These are phyloP conservation scores for Urocynchramus pylzowi DNA, from an alignment of 2,113 vertebrate genomes.

Conservation along the genomic window DNA sequence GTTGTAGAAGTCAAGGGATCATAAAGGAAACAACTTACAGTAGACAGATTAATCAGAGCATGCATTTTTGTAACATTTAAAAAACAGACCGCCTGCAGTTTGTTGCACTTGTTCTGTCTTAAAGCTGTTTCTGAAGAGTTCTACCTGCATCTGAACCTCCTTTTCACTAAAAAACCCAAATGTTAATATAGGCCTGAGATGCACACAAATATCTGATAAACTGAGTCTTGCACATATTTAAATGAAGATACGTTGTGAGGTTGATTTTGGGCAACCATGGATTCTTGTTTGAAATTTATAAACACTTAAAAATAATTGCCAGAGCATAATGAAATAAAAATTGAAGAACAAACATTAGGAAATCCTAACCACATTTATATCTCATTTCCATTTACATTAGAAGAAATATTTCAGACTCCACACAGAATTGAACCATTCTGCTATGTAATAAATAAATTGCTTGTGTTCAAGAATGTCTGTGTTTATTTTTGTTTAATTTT, in stretches of 20 bases:
- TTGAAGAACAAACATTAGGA: neutral
- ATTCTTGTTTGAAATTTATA: neutral
- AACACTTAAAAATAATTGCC: neutral
- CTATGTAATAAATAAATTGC: neutral
- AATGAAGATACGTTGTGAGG: neutral
- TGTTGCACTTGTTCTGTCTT: neutral
- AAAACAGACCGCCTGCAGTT: neutral
- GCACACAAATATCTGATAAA: neutral
- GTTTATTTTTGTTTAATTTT: neutral
- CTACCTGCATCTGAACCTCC: neutral
- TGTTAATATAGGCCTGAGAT: neutral
- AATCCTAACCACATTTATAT: neutral
- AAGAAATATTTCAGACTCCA: neutral
- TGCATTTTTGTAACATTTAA: neutral
- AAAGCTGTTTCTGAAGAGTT: neutral
- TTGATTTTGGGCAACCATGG: neutral
- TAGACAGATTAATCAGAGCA: neutral
- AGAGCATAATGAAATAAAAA: neutral
- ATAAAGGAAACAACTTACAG: neutral
- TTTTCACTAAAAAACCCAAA: accelerated
- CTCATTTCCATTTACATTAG: neutral
- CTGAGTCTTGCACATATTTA: neutral
- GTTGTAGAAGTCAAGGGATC: neutral
- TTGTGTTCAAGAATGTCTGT: neutral
- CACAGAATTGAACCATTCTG: neutral